Evolutionary conservation across 2,888 invertebrate species (phyloP).

Genomic region (Megaustenia siamemsis): DNA sequence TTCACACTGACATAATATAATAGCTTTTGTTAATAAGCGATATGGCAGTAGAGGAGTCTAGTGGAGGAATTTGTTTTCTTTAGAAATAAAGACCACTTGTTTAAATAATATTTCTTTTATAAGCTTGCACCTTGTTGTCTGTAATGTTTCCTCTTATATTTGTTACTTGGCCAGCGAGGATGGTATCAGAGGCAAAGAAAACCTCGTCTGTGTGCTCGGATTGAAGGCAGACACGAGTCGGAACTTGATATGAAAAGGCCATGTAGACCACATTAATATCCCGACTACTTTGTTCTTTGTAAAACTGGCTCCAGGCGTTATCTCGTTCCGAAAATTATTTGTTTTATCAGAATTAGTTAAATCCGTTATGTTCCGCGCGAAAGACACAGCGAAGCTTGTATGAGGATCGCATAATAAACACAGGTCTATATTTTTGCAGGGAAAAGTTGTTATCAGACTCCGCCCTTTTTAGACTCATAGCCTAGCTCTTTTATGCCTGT

Average conservation of each 20-base stretch:
- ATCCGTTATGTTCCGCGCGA: background rate
- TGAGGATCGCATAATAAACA: background rate
- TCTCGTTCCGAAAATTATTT: background rate
- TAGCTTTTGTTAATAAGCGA: too few relatives aligned
- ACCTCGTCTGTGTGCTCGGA: too few relatives aligned
- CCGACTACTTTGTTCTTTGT: background rate
- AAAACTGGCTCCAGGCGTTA: background rate
- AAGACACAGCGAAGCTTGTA: background rate
- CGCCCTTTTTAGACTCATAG: background rate
- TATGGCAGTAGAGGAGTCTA: too few relatives aligned
- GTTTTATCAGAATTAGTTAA: background rate
- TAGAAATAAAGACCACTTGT: too few relatives aligned
- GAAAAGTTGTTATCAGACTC: background rate
- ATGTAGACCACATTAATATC: background rate
- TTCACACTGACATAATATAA: too few relatives aligned
- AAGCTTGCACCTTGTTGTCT: too few relatives aligned
- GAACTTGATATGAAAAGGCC: background rate
- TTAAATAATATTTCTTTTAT: too few relatives aligned
- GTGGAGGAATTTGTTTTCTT: too few relatives aligned
- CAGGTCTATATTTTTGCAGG: background rate
- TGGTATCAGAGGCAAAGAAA: too few relatives aligned
- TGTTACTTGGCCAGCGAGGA: too few relatives aligned
- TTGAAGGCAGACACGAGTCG: too few relatives aligned
- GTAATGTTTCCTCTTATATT: too few relatives aligned
- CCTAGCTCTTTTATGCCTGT: background rate